phyloP scores from a whole-genome alignment of 2,888 invertebrate genomes.

The Epinotia nisella region DNA sequence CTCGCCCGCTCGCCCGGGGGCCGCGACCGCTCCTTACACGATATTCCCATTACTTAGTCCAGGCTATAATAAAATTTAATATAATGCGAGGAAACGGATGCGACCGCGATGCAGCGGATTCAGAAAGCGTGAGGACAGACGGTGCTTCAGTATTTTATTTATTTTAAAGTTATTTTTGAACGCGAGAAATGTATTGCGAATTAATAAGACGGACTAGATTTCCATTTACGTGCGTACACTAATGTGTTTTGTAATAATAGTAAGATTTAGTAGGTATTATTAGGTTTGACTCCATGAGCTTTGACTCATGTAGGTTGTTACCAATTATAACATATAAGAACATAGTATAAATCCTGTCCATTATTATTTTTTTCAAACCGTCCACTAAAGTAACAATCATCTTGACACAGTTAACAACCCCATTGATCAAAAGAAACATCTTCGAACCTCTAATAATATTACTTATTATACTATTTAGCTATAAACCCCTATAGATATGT shows the following conservation, averaged over 20 bases:
- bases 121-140: slow-evolving; percentile 61
- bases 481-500: neutral
- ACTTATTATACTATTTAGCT: neutral
- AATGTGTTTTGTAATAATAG: neutral
- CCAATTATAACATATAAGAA: too few relatives aligned
- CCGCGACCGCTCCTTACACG: slow-evolving; percentile 83
- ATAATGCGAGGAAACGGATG: slow-evolving; percentile 79
- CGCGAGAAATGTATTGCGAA: slow-evolving; percentile 2
- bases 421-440: neutral
- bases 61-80: slow-evolving; percentile 85
- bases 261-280: too few relatives aligned
- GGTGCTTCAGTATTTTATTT: slow-evolving; percentile 57
- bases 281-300: too few relatives aligned
- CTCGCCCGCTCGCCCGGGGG: slow-evolving; percentile 65
- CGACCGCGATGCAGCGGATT: slow-evolving; percentile 44
- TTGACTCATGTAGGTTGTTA: too few relatives aligned
- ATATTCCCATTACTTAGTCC: slow-evolving; percentile 86
- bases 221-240: neutral
- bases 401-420: neutral
- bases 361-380: neutral
- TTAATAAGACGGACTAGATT: neutral
- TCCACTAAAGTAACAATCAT: too few relatives aligned
- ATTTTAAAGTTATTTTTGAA: slow-evolving; percentile 4
- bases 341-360: neutral
- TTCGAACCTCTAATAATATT: neutral